Base-by-base conservation (phyloP, 2,888 invertebrate species). In the Caenorhabditis virilis region DNA sequence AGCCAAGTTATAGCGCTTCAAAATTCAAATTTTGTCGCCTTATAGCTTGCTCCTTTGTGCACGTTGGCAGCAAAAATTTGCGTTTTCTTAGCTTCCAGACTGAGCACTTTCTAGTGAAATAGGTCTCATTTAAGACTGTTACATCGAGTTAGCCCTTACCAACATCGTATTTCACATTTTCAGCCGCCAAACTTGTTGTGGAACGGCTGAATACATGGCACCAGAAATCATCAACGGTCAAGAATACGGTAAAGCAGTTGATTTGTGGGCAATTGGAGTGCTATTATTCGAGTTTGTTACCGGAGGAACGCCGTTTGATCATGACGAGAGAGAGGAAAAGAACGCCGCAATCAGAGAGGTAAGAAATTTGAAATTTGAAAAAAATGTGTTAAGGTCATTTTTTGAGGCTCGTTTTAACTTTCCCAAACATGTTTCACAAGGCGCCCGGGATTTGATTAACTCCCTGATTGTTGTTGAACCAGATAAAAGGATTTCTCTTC, bases 221-320 rank as follows among this genome's bases (percentile, higher is more conserved):
- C 83, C 83, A 1, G 98, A 98, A 87, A 98, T 98, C 95, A 89
- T 95, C 4, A 88, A 89, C 77, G 91, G 91, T 0, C 88, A 90
- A 77, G 88, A 90, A 0, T 94, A 97, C 82, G 91, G 91, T 76
- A 91, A 55, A n/a, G 50, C 54, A 1, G 92, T 94, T 1, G 97
- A 97, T 84, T 87, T 94, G 26, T 98, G 97, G 97, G 91, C 93
- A 83, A 87, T 97, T 20, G 98, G 98, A 13, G 92, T 98, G 0
- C 86, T 98, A 0, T 92, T 93, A 82, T 98, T 91, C 80, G 98
- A 98, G 85, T 89, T 95, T 77, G 86, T 99, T 26, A 91, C 91
- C 1, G 98, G 98, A 0, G 87, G 89, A 71, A 95, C 98, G 5
- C 97, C 98, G 0, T 98, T 98, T 86, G 91, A 88, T 15, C 64